These are phyloP conservation scores for Gastrophysa polygoni DNA, from an alignment of 2,888 invertebrate genomes.

Conservation along the genomic window DNA sequence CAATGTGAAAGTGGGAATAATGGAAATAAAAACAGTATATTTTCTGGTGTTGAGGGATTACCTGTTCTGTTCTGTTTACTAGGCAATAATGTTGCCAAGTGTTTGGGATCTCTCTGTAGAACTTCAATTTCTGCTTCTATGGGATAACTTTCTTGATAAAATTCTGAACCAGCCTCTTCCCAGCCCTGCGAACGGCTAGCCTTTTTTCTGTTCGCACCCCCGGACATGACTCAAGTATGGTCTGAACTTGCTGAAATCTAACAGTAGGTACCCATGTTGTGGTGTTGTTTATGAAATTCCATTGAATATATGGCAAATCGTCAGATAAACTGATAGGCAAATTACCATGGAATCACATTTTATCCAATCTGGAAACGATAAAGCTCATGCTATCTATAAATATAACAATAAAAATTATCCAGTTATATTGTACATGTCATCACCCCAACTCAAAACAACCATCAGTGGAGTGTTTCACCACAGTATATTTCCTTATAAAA, in stretches of 20 bases:
- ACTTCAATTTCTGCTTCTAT: constrained; percentile 69
- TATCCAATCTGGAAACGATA: background rate
- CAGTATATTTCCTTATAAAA: too few species aligned
- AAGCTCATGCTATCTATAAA: background rate
- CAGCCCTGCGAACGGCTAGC: constrained; percentile 69
- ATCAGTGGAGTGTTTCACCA: too few species aligned
- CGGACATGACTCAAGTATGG: constrained; percentile 58
- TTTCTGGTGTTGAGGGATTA: too few species aligned
- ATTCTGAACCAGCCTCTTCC: constrained; percentile 86
- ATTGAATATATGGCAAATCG: background rate
- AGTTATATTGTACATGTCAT: too few species aligned
- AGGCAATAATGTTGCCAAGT: constrained; percentile 76
- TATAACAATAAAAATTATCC: background rate
- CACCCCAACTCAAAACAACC: too few species aligned
- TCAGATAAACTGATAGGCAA: background rate
- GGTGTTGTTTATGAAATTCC: background rate
- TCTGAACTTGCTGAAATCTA: background rate
- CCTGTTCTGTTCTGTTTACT: constrained; percentile 80
- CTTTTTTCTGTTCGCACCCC: constrained; percentile 64
- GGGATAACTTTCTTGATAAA: constrained; percentile 85
- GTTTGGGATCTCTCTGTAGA: constrained; percentile 73
- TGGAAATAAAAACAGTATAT: too few species aligned
- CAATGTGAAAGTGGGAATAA: too few species aligned
- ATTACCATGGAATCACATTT: constrained; percentile 6
- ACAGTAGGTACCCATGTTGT: too few species aligned